These are phyloP conservation scores for Catocala sponsa DNA, from an alignment of 2,888 invertebrate species.

Conservation along the genomic window DNA sequence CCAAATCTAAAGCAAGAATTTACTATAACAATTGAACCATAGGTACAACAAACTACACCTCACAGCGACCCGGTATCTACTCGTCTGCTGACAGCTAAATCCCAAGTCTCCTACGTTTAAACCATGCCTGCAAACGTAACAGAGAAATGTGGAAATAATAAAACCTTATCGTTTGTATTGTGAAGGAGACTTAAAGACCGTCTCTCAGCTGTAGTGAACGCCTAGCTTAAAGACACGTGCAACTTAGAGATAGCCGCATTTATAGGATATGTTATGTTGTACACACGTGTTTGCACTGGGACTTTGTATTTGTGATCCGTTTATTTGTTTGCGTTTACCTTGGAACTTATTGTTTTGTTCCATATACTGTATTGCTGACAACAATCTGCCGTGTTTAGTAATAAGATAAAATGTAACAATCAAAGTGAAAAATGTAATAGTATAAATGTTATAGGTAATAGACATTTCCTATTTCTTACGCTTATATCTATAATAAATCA, in stretches of 20 bases:
- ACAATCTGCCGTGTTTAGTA: no score
- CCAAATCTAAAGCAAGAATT: no score
- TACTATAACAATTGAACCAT: no score
- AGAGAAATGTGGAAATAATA: not conserved
- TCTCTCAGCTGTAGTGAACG: not conserved
- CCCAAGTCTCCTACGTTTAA: not conserved
- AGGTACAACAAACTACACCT: no score
- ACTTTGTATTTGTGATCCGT: not conserved
- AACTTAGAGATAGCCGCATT: not conserved
- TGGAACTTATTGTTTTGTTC: not conserved
- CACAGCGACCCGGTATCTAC: no score
- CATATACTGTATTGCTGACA: no score
- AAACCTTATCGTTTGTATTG: slow-evolving; percentile 1
- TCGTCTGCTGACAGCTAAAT: not conserved
- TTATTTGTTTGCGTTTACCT: not conserved
- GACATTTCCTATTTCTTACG: no score
- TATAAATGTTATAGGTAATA: no score
- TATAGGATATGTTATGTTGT: not conserved
- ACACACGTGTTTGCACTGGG: not conserved
- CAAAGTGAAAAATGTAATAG: no score
- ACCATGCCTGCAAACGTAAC: no score
- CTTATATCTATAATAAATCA: no score
- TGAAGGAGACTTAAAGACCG: not conserved
- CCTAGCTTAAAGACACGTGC: slow-evolving; percentile 5
- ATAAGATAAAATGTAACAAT: no score